Percentiles rank a stretch among this genome's conserved stretches.
These are phyloP conservation scores for Craterocephalus amniculus DNA, from an alignment of 2,797 vertebrate genomes.

Conservation along the genomic window DNA sequence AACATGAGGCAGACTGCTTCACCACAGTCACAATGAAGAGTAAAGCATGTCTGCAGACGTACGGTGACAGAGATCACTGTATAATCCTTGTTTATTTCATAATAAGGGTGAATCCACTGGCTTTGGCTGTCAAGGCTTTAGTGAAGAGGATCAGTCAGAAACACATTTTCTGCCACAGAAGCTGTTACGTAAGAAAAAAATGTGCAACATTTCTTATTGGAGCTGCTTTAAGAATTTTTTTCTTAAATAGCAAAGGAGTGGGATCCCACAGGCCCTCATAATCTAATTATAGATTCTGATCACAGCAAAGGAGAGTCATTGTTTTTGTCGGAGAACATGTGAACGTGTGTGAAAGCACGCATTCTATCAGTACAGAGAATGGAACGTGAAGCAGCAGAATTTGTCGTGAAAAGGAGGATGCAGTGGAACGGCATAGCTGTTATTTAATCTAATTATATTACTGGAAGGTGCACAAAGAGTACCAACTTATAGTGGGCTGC, in stretches of 20 bases:
- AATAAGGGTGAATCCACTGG: constrained; percentile 41
- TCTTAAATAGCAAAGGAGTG: constrained; percentile 41
- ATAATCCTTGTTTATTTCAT: constrained; percentile 43
- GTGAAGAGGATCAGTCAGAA: constrained; percentile 50
- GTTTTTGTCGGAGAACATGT: too few relatives aligned
- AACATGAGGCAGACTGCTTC: constrained; percentile 2
- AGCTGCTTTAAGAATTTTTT: constrained; percentile 44
- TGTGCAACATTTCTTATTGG: constrained; percentile 36
- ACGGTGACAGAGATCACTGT: constrained; percentile 4
- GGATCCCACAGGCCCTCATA: constrained; percentile 21
- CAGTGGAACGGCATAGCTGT: neutral
- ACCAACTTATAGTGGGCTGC: constrained; percentile 9
- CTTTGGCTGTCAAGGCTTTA: constrained; percentile 44
- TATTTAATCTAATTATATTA: constrained; percentile 35
- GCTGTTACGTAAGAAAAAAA: constrained; percentile 50
- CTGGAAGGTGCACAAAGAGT: neutral
- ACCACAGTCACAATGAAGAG: constrained; percentile 2
- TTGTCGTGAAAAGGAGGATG: constrained; percentile 1
- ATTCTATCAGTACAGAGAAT: neutral
- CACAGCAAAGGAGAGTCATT: neutral
- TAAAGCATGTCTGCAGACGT: constrained; percentile 19
- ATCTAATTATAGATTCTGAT: constrained; percentile 37
- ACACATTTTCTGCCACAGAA: constrained; percentile 34
- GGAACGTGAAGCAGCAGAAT: neutral
- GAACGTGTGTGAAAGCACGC: neutral